Percentiles rank a stretch among this genome's conserved stretches.
phyloP scores from a whole-genome alignment of 2,113 vertebrate genomes.

The Alligator sinensis region DNA sequence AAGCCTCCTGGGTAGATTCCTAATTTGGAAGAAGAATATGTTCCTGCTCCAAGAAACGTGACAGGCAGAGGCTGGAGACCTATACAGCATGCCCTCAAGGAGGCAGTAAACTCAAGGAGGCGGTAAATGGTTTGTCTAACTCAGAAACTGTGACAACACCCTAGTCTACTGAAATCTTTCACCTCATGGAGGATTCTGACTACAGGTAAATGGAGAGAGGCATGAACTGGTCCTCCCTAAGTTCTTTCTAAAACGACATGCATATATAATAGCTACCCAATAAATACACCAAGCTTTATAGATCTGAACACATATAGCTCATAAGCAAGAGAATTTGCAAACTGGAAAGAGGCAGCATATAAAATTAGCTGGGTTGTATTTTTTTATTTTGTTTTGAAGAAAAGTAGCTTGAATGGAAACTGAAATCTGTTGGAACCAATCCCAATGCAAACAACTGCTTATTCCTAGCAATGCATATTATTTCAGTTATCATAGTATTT shows the following conservation, averaged over 20 bases:
- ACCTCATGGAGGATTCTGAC: not conserved
- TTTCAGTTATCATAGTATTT: not conserved
- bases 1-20: not conserved
- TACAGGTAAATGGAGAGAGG: not conserved
- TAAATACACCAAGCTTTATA: not conserved
- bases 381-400: not conserved
- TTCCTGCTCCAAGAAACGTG: not conserved
- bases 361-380: not conserved
- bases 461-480: not conserved
- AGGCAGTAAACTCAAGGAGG: not conserved
- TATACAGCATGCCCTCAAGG: not conserved
- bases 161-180: not conserved
- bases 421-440: not conserved
- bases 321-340: not conserved
- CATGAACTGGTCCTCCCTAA: not conserved
- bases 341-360: not conserved
- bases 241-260: not conserved
- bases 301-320: not conserved
- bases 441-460: not conserved
- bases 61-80: not conserved
- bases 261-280: not conserved
- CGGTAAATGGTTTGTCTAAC: not conserved
- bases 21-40: not conserved
- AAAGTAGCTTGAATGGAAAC: not conserved
- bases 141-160: not conserved